A percentile compares a stretch with the other conserved stretches of the same genome.
phyloP scores from a whole-genome alignment of 2,113 vertebrate genomes.

The Procavia capensis region DNA sequence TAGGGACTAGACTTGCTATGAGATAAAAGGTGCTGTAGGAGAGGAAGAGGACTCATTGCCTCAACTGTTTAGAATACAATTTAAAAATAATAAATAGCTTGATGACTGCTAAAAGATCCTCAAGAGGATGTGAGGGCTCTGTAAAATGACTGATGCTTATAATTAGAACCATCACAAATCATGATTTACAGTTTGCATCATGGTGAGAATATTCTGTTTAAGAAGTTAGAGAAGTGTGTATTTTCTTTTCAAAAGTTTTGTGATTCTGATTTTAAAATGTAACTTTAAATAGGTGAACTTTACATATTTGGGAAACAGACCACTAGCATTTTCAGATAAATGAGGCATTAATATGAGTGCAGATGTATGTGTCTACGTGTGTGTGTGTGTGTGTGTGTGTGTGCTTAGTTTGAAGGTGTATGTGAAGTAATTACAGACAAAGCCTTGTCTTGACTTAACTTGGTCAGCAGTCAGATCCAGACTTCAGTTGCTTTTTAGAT shows the following conservation, averaged over 20 bases:
- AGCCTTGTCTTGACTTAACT: neutral
- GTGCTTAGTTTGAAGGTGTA: neutral
- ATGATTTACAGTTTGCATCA: slow-evolving; percentile 22
- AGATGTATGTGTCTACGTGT: neutral
- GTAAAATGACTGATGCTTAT: slow-evolving; percentile 6
- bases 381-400: no score
- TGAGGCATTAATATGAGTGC: slow-evolving; percentile 45
- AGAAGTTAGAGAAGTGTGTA: slow-evolving; percentile 52
- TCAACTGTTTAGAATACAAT: neutral
- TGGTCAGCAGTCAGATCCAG: neutral
- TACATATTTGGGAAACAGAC: slow-evolving; percentile 63
- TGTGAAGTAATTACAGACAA: neutral
- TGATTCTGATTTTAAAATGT: slow-evolving; percentile 37
- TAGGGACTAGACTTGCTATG: neutral
- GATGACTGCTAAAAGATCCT: neutral
- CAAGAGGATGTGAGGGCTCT: neutral
- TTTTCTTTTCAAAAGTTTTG: slow-evolving; percentile 71
- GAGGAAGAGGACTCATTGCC: neutral
- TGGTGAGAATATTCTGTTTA: slow-evolving; percentile 53
- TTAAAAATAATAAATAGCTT: slow-evolving; percentile 62
- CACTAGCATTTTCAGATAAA: slow-evolving; percentile 37
- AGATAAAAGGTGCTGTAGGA: neutral
- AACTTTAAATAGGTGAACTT: slow-evolving; percentile 32
- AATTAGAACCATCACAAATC: slow-evolving; percentile 46
- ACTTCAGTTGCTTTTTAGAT: neutral